Evolutionary conservation across 2,888 invertebrate species (phyloP).

Genomic region (Eilema depressum): DNA sequence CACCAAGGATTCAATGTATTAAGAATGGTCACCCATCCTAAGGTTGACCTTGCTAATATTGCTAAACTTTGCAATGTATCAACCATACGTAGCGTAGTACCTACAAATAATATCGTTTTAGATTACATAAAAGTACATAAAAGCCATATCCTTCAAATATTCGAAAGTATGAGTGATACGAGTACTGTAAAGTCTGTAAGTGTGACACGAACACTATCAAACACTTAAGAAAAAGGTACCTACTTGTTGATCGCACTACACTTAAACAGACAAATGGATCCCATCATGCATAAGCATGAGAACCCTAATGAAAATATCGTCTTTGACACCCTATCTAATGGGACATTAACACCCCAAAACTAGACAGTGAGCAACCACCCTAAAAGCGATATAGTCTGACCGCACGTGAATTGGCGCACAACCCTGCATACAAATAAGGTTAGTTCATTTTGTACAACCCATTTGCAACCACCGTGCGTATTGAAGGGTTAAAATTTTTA

Average conservation of each 20-base stretch:
- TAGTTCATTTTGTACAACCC: slow-evolving; percentile 22
- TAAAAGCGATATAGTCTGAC: slow-evolving; percentile 18
- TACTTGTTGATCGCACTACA: slow-evolving; percentile 1
- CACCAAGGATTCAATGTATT: too few species aligned
- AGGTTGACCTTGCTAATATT: too few species aligned
- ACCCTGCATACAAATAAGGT: slow-evolving; percentile 36
- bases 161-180: not conserved
- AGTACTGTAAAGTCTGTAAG: too few species aligned
- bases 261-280: not conserved
- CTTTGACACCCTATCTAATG: not conserved
- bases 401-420: slow-evolving; percentile 24
- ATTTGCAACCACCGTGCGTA: slow-evolving; percentile 13
- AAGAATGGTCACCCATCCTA: too few species aligned
- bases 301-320: slow-evolving; percentile 1
- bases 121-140: too few species aligned
- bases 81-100: too few species aligned
- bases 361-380: slow-evolving; percentile 11
- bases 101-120: too few species aligned
- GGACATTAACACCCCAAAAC: slow-evolving; percentile 6
- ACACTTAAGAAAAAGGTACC: not conserved
- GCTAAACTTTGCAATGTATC: too few species aligned
- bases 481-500: slow-evolving; percentile 7
- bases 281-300: not conserved
- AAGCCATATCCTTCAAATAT: not conserved
- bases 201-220: not conserved